phyloP scores from a whole-genome alignment of 2,888 invertebrate genomes.

The Tupiocoris notatus region DNA sequence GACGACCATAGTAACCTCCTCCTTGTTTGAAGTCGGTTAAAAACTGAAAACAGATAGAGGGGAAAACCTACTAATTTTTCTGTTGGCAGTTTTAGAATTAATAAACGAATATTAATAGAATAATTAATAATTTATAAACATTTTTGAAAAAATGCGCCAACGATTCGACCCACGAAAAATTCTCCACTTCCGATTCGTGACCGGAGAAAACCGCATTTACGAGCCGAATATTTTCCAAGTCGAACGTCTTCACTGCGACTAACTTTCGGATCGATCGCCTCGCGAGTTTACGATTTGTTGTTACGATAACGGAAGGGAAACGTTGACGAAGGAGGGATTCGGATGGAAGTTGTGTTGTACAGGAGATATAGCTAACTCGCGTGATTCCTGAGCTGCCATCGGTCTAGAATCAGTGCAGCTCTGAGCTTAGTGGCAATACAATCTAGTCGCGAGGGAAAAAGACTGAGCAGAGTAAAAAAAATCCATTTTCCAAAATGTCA shows the following conservation, averaged over 20 bases:
- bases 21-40: too few relatives aligned
- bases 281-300: background rate
- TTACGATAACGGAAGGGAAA: background rate
- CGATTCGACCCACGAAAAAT: background rate
- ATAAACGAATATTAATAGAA: too few relatives aligned
- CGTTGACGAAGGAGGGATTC: background rate
- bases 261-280: background rate
- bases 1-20: too few relatives aligned
- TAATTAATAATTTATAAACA: background rate
- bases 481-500: background rate
- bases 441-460: too few relatives aligned
- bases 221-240: too few relatives aligned
- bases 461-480: too few relatives aligned
- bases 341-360: background rate
- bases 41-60: too few relatives aligned
- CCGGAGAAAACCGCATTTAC: too few relatives aligned
- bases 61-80: too few relatives aligned
- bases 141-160: background rate
- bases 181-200: background rate
- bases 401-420: background rate
- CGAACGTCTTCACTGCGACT: background rate
- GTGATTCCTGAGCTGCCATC: conserved; percentile 19
- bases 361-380: conserved; percentile 28
- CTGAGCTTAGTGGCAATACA: background rate
- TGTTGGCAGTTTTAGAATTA: too few relatives aligned